Percentiles rank a stretch among this genome's conserved stretches.
phyloP scores from a whole-genome alignment of 2,113 vertebrate species.

The Gnathonemus echidnorhynchus region DNA sequence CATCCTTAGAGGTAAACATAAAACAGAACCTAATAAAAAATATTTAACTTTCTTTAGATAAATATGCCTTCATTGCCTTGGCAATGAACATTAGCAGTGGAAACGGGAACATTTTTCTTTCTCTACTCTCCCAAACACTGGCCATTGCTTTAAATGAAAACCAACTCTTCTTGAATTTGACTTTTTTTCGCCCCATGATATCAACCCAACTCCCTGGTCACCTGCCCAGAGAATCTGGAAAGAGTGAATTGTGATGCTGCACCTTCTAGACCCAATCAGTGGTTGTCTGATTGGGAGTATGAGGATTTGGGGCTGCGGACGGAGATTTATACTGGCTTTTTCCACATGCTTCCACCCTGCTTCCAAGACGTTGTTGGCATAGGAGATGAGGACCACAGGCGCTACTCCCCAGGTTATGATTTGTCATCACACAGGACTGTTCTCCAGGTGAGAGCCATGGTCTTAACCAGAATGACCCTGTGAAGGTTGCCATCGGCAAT shows the following conservation, averaged over 20 bases:
- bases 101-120: constrained; percentile 1
- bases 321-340: neutral
- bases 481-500: neutral
- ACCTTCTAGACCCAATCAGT: neutral
- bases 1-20: neutral
- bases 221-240: neutral
- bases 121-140: neutral
- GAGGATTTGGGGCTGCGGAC: neutral
- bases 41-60: neutral
- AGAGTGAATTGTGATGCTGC: neutral
- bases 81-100: constrained; percentile 28
- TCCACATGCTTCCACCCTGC: neutral
- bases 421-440: neutral
- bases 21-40: neutral
- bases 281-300: neutral
- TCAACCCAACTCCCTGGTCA: neutral
- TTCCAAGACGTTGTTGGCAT: neutral
- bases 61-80: neutral
- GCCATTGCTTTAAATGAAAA: neutral
- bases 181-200: neutral
- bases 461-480: neutral
- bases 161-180: neutral
- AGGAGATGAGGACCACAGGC: neutral
- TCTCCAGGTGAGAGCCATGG: neutral
- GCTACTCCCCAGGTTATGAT: neutral